phyloP scores from a whole-genome alignment of 2,797 vertebrate species.

The Peromyscus nudipes region DNA sequence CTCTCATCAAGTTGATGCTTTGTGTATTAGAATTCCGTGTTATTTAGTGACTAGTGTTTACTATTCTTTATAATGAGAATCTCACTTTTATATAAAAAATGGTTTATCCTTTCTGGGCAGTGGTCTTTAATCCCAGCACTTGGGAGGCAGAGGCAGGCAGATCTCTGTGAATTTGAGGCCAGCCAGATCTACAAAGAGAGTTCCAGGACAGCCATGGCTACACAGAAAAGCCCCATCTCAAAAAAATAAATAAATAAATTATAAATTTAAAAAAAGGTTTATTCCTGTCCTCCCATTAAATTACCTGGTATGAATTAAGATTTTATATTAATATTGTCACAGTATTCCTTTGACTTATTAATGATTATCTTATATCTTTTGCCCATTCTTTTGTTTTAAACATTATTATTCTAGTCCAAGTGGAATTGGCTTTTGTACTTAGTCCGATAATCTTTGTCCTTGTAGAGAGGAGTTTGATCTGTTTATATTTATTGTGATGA shows the following conservation, averaged over 20 bases:
- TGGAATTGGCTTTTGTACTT: conserved; percentile 14
- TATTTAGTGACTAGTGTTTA: conserved; percentile 34
- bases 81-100: conserved; percentile 53
- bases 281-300: not conserved
- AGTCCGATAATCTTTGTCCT: conserved; percentile 41
- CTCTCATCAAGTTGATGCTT: not conserved
- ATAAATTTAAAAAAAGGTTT: not conserved
- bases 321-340: conserved; percentile 6
- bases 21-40: not conserved
- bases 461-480: conserved; percentile 61
- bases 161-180: not conserved
- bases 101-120: not conserved
- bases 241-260: no score
- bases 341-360: not conserved
- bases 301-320: conserved; percentile 17
- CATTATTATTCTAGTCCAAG: conserved; percentile 22
- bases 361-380: not conserved
- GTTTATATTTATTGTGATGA: conserved; percentile 75
- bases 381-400: conserved; percentile 53
- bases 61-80: conserved; percentile 8
- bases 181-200: not conserved
- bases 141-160: not conserved
- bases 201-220: not conserved
- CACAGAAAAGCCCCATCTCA: not conserved
- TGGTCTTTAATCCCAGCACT: not conserved